phyloP scores from a whole-genome alignment of 1,140 invertebrate species.

The Patella vulgata region DNA sequence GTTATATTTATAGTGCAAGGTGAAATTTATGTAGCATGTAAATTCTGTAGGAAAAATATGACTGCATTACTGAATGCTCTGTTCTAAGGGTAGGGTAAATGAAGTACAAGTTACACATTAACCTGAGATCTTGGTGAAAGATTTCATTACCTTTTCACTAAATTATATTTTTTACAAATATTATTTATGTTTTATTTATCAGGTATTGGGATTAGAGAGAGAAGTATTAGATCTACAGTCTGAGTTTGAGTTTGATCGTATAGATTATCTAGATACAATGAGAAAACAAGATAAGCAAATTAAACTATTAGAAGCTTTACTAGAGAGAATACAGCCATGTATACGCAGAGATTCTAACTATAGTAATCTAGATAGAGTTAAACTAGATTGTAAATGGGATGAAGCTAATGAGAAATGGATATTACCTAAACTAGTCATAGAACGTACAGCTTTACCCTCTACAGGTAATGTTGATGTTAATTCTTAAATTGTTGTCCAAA shows the following conservation, averaged over 20 bases:
- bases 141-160: no score
- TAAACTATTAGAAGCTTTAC: constrained; percentile 74
- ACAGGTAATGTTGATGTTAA: constrained; percentile 41
- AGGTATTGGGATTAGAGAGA: constrained; percentile 54
- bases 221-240: constrained; percentile 83
- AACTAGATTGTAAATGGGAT: constrained; percentile 79
- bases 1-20: no score
- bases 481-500: background rate
- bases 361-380: constrained; percentile 70
- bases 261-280: constrained; percentile 88
- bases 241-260: constrained; percentile 85
- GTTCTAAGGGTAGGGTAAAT: no score
- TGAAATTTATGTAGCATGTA: no score
- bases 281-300: constrained; percentile 79
- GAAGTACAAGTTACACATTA: no score
- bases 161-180: no score
- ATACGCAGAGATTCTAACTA: constrained; percentile 82
- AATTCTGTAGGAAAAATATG: no score
- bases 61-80: no score
- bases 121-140: no score
- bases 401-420: constrained; percentile 80
- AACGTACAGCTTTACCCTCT: constrained; percentile 77
- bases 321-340: constrained; percentile 78
- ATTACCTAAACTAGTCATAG: constrained; percentile 75
- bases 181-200: no score